These are phyloP conservation scores for Rallus limicola DNA, from an alignment of 2,113 vertebrate species.

Conservation along the genomic window DNA sequence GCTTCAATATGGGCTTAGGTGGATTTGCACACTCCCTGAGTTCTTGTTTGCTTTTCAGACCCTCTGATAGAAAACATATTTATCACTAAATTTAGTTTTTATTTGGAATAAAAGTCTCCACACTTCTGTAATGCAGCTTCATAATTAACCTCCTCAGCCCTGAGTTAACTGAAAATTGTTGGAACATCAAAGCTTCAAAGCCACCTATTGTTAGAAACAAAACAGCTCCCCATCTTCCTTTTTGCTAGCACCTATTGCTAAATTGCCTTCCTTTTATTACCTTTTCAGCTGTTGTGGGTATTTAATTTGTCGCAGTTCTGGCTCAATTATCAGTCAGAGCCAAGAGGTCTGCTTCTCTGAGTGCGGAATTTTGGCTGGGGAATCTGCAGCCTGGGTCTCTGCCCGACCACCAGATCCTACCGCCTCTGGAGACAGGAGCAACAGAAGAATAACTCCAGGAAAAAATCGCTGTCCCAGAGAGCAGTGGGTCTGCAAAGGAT, in stretches of 20 bases:
- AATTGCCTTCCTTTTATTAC: slow-evolving; percentile 36
- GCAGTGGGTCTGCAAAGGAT: neutral
- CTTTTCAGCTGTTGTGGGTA: slow-evolving; percentile 27
- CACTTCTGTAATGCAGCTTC: neutral
- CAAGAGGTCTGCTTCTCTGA: neutral
- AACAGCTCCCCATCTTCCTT: slow-evolving; percentile 22
- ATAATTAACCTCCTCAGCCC: neutral
- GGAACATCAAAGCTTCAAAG: slow-evolving; percentile 25
- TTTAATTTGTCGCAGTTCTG: slow-evolving; percentile 39
- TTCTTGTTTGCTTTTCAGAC: neutral
- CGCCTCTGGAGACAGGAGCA: neutral
- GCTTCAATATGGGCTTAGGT: neutral
- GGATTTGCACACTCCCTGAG: neutral
- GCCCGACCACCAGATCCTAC: neutral
- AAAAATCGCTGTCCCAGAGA: neutral
- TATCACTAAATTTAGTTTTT: neutral
- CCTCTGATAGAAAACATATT: neutral
- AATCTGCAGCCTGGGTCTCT: neutral
- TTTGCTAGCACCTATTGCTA: slow-evolving; percentile 12
- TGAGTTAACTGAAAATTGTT: slow-evolving; percentile 7
- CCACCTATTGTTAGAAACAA: slow-evolving; percentile 6
- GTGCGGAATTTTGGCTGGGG: neutral
- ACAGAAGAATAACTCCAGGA: neutral
- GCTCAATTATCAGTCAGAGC: neutral
- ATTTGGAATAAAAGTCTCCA: neutral